Evolutionary conservation across 2,113 vertebrate genomes (phyloP).

Genomic region (Chaetura pelagica): DNA sequence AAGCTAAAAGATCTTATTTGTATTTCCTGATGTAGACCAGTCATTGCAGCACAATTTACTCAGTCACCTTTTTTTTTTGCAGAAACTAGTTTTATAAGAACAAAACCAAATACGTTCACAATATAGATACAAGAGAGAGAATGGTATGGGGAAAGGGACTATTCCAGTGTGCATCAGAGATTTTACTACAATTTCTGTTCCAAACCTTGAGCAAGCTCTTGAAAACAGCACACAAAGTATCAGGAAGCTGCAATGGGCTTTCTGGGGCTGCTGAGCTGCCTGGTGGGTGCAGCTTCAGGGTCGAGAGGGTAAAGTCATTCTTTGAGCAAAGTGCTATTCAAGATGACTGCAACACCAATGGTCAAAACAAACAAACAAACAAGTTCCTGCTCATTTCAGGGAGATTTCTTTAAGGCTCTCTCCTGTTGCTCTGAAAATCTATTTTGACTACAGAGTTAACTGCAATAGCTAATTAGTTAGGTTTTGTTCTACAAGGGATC

Average conservation of each 20-base stretch:
- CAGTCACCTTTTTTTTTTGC: neutral
- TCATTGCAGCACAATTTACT: constrained; percentile 17
- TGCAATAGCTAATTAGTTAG: neutral
- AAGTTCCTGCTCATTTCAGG: neutral
- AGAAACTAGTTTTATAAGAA: neutral
- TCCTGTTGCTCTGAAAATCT: neutral
- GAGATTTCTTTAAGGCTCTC: neutral
- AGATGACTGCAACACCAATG: rapidly evolving
- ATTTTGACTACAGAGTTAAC: neutral
- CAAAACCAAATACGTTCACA: neutral
- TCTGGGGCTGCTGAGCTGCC: neutral
- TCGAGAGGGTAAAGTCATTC: neutral
- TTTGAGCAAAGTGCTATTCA: neutral
- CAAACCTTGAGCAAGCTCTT: neutral
- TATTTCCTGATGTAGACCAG: constrained; percentile 7
- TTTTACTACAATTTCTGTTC: neutral
- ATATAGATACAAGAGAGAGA: neutral
- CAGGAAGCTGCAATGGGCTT: neutral
- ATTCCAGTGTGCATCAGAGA: neutral
- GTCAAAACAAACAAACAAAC: neutral
- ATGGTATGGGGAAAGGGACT: neutral
- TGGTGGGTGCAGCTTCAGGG: neutral
- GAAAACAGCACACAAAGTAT: neutral
- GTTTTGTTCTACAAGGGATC: neutral
- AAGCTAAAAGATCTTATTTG: constrained; percentile 25